Base-by-base conservation (phyloP, 2,113 vertebrate species). In the Phrynosoma platyrhinos region DNA sequence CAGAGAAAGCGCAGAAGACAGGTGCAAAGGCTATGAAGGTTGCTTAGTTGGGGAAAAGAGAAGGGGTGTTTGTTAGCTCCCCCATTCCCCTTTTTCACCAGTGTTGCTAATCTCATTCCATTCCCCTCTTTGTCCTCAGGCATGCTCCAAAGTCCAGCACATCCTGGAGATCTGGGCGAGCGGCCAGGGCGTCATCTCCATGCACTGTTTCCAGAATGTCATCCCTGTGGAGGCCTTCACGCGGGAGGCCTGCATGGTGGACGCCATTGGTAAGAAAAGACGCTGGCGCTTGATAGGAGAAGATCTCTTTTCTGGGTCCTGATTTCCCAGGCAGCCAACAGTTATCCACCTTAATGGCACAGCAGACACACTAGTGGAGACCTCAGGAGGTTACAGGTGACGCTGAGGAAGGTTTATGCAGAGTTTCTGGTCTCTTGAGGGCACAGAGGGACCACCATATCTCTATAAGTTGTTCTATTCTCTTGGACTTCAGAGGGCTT, bases 191-290 rank as follows among this genome's bases (percentile, higher is more conserved):
- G 96, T 98, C 6, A 77, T 99, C 88, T 98, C 98, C 2, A 90
- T 99, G 87, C 98, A 98, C 83, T 99, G 98, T 91, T 99, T 99
- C 95, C 98, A 99, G 94, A 98, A 96, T 1, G 96, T 97, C 13
- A 96, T 98, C 20, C 97, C 98, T 0, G 97, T 97, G 1, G 98
- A 99, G 94, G 98, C 98, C 0, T 98, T 97, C 89, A 99, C 98
- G 0, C 94, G 98, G 53, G 98, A 99, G 90, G 96, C 98, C 10
- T 98, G 98, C 92, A 97, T 99, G 82, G 96, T 99, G 93, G 98
- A 98, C 64, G 98, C 98, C 21, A 94, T 99, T 2, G 98, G 98
- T 99, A 94, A 94, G 97, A 20, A 47, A 47, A 47, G 47, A 47
- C 47, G 9, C 10, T 21, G 36, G 36, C 36, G 1, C 16, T 1